Evolutionary conservation across 2,797 vertebrate genomes (phyloP), one percentile per base, ranked within the genome.

Genomic region (Gymnothorax reevesii): DNA sequence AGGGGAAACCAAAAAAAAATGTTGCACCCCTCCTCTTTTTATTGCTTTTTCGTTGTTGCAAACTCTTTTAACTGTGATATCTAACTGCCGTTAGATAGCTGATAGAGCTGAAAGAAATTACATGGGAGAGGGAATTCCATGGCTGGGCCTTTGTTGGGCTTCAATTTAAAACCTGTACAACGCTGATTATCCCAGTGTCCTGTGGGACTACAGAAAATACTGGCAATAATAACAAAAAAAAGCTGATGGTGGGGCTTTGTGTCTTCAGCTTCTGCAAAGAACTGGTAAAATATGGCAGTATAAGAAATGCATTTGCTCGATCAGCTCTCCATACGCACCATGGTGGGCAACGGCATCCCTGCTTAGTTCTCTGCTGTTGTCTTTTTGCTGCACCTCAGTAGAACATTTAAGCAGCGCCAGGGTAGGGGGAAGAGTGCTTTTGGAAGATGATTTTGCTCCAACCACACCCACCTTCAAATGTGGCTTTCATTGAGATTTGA

Each of bases 101-200:
- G 55, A 54, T 17, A 49, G 49, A 54, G 49, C 75, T 79, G 49
- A 54, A 12, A 79, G 75, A 33, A 52, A 79, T 54, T 79, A 7
- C 49, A 42, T 75, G 17, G 33, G 62, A 33, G 12, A 66, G n/a
- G 83, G 60, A 84, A 66, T 42, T 66, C 83, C 33, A 49, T n/a
- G 62, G 33, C 60, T 52, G 15, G 57, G 59, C 55, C 25, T 84
- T 84, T 49, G 83, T 22, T 69, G 60, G 71, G 69, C n/a, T 84
- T 55, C 62, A 22, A n/a, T 52, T 66, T 66, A 71, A 69, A 52
- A 84, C 83, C 83, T 8, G 10, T 64, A 54, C 49, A 69, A 13
- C 71, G 83, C 64, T 84, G 62, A 84, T 84, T 84, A 49, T 69
- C 33, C 62, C n/a, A 33, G 33, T 83, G 64, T 66, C 60, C 83